These are phyloP conservation scores for Bombus sibiricus DNA, from an alignment of 1,140 invertebrate genomes.

Conservation along the genomic window DNA sequence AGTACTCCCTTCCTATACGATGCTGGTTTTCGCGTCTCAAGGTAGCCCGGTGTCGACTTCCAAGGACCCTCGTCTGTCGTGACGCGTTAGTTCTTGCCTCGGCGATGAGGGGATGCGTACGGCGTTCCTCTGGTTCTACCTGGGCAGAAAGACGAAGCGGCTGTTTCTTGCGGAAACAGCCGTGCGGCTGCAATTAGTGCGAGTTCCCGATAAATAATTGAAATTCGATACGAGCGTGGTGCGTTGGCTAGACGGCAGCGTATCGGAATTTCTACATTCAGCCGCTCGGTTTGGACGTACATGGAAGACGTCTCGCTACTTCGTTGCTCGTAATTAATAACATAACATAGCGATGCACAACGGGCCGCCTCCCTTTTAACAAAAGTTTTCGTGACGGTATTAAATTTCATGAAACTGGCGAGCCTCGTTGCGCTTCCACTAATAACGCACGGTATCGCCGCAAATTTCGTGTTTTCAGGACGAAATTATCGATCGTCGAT, in stretches of 20 bases:
- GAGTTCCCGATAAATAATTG: conserved; percentile 75
- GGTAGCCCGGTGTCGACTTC: conserved; percentile 58
- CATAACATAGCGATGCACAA: conserved; percentile 13
- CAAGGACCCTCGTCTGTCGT: conserved; percentile 57
- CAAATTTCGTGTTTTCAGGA: conserved; percentile 29
- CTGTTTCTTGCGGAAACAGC: conserved; percentile 66
- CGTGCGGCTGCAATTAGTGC: conserved; percentile 67
- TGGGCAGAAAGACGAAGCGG: conserved; percentile 43
- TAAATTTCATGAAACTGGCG: conserved; percentile 63
- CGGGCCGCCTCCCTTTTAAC: conserved; percentile 45
- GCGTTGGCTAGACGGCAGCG: background rate
- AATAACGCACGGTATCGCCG: background rate
- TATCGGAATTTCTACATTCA: conserved; percentile 45
- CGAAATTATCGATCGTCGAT: conserved; percentile 30
- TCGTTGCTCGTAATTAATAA: conserved; percentile 63
- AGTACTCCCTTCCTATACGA: conserved; percentile 13
- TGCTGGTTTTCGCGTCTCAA: conserved; percentile 55
- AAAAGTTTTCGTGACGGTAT: conserved; percentile 69
- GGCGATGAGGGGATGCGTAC: conserved; percentile 34
- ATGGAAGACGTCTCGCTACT: conserved; percentile 9
- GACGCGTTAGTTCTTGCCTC: conserved; percentile 50
- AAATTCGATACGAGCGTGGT: conserved; percentile 71
- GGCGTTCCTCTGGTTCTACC: conserved; percentile 11
- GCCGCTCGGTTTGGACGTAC: background rate
- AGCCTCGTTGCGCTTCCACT: conserved; percentile 19